A percentile compares a stretch with the other conserved stretches of the same genome.
These are phyloP conservation scores for Aptenodytes forsteri DNA, from an alignment of 2,113 vertebrate genomes.

Conservation along the genomic window DNA sequence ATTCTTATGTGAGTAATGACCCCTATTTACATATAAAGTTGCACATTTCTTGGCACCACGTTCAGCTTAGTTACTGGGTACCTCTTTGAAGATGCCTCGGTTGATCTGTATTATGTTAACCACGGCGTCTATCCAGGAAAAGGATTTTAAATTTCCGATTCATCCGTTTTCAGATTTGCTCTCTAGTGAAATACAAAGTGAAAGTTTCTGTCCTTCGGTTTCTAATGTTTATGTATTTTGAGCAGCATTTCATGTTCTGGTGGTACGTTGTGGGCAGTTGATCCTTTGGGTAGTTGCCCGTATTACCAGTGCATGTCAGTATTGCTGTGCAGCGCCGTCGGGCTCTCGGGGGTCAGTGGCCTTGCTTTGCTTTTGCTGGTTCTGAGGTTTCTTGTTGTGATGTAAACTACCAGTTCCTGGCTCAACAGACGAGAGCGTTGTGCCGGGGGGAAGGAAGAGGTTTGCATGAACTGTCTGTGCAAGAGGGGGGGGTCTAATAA, in stretches of 20 bases:
- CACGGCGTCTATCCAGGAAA: too few species aligned
- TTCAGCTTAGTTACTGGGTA: not conserved
- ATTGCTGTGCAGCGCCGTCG: rapidly evolving
- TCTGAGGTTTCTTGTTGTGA: not conserved
- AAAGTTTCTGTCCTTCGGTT: not conserved
- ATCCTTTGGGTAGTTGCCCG: too few species aligned
- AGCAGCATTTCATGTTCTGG: not conserved
- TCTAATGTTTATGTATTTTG: too few species aligned
- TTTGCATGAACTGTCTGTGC: not conserved
- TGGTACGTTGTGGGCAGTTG: not conserved
- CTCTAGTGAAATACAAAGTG: not conserved
- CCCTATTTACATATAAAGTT: not conserved
- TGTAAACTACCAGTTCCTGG: not conserved
- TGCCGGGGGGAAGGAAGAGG: not conserved
- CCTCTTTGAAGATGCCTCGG: not conserved
- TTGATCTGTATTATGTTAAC: too few species aligned
- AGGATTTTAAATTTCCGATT: not conserved
- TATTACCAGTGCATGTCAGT: rapidly evolving
- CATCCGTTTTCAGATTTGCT: not conserved
- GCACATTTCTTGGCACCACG: not conserved
- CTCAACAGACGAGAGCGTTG: not conserved
- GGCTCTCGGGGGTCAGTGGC: not conserved
- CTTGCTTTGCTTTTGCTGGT: not conserved
- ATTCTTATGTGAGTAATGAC: too few species aligned
- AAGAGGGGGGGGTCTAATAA: not conserved